A percentile compares a stretch with the other conserved stretches of the same genome.
Evolutionary conservation across 1,140 invertebrate genomes (phyloP).

Genomic region (Pseudomyrmex concolor): DNA sequence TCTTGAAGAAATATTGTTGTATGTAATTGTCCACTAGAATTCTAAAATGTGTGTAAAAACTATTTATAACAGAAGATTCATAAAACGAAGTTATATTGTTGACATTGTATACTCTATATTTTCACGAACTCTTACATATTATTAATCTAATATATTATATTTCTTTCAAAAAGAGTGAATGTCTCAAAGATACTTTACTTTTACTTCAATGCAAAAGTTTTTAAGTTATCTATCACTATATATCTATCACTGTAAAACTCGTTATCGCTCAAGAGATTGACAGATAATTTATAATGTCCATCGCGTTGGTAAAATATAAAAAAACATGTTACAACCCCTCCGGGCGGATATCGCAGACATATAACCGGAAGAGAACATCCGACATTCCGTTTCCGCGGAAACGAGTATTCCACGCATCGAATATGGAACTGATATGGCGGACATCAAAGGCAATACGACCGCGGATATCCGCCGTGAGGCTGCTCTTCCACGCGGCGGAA

Average conservation of each 20-base stretch:
- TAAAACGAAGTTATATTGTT: too few relatives aligned
- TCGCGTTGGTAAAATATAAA: conserved; percentile 33
- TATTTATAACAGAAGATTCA: too few relatives aligned
- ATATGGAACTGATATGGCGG: conserved; percentile 51
- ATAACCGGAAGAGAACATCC: conserved; percentile 10
- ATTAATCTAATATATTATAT: conserved; percentile 11
- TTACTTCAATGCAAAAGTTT: too few relatives aligned
- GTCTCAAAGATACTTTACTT: background rate
- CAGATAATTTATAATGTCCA: conserved; percentile 2
- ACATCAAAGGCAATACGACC: conserved; percentile 60
- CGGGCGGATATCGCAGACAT: conserved; percentile 1
- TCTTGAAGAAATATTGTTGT: background rate
- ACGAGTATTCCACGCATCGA: conserved; percentile 55
- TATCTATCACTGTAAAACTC: conserved; percentile 18
- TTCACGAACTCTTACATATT: background rate
- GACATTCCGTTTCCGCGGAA: conserved; percentile 48
- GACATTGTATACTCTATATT: too few relatives aligned
- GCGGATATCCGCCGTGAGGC: conserved; percentile 45
- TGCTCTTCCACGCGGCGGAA: conserved; percentile 33
- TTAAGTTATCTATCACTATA: too few relatives aligned
- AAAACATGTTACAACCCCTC: conserved; percentile 44
- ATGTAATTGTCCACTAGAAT: background rate
- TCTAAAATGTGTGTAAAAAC: background rate
- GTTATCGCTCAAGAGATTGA: background rate
- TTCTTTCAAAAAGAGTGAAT: background rate